These are phyloP conservation scores for Teinopalpus imperialis DNA, from an alignment of 2,888 invertebrate species.

Conservation along the genomic window DNA sequence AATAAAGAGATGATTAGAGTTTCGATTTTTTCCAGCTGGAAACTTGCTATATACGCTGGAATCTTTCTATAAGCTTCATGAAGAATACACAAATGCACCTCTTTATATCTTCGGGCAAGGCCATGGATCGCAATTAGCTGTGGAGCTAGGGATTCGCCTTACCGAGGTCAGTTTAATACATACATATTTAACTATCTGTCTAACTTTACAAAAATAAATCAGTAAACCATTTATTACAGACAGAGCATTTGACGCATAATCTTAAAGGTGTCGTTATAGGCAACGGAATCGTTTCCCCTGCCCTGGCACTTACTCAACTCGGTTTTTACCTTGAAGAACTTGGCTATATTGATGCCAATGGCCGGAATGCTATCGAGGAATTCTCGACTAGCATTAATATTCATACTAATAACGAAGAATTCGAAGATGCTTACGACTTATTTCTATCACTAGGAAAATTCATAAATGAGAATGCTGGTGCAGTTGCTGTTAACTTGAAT, in stretches of 20 bases:
- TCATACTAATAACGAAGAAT: constrained; percentile 75
- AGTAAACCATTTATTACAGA: too few relatives aligned
- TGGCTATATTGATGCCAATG: constrained; percentile 86
- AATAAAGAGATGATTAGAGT: too few relatives aligned
- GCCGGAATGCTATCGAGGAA: constrained; percentile 79
- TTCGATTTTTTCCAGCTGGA: constrained; percentile 72
- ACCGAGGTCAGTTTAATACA: constrained; percentile 52
- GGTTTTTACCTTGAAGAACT: constrained; percentile 71
- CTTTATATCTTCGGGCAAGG: constrained; percentile 93
- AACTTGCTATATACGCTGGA: constrained; percentile 87
- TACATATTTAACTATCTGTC: too few relatives aligned
- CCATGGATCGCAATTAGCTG: constrained; percentile 94
- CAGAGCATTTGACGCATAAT: constrained; percentile 80
- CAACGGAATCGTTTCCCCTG: constrained; percentile 92
- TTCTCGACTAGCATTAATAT: constrained; percentile 74
- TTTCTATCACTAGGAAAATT: constrained; percentile 83
- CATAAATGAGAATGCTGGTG: constrained; percentile 81
- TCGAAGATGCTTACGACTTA: constrained; percentile 80
- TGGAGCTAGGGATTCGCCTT: constrained; percentile 85
- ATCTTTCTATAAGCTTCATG: constrained; percentile 84
- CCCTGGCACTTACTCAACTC: constrained; percentile 55
- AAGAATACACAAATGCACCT: constrained; percentile 84
- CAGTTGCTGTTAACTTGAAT: constrained; percentile 87
- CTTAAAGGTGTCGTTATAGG: constrained; percentile 90
- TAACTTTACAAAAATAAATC: too few relatives aligned